phyloP scores from a whole-genome alignment of 2,113 vertebrate species.

The Eulacestoma nigropectus region DNA sequence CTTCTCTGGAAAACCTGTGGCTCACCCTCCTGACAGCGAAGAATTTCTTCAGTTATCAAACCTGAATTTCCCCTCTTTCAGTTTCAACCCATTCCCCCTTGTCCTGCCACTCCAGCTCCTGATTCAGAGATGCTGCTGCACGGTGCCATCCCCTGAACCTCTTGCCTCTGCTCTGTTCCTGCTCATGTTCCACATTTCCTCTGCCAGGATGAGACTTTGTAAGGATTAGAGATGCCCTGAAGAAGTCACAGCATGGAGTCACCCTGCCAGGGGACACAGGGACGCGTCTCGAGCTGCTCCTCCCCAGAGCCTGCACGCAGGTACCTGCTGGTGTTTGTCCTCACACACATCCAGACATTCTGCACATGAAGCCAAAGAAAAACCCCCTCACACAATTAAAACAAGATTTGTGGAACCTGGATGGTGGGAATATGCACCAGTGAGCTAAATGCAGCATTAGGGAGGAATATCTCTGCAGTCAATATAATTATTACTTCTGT shows the following conservation, averaged over 20 bases:
- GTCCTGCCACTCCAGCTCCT: not conserved
- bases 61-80: not conserved
- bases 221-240: not conserved
- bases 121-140: not conserved
- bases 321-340: not conserved
- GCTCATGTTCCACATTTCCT: not conserved
- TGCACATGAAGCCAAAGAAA: not conserved
- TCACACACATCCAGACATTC: not conserved
- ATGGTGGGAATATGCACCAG: not conserved
- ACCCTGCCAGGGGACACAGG: not conserved
- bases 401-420: not conserved
- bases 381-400: not conserved
- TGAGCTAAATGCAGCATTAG: not conserved
- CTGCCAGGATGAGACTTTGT: not conserved
- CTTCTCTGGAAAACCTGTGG: not conserved
- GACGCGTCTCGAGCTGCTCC: not conserved
- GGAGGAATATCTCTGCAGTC: not conserved
- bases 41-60: not conserved
- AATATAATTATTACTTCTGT: not conserved
- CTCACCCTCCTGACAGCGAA: rapidly evolving
- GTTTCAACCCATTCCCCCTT: not conserved
- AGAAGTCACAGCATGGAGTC: not conserved
- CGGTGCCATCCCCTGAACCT: not conserved
- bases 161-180: not conserved
- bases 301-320: not conserved